These are phyloP conservation scores for Stenopsyche tienmushanensis DNA, from an alignment of 1,140 invertebrate species.

Conservation along the genomic window DNA sequence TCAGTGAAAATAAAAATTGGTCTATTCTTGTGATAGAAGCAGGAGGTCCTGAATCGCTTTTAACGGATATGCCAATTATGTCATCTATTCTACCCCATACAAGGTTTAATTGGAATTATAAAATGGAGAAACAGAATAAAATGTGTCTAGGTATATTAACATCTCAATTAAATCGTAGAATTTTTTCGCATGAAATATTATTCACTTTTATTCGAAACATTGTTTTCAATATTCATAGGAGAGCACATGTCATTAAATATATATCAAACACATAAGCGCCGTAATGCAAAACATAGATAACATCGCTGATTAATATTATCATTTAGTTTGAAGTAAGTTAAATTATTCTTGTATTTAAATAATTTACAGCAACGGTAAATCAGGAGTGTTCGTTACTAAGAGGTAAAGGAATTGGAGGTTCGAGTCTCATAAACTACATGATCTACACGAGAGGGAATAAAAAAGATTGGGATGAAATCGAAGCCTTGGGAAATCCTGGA, in stretches of 20 bases:
- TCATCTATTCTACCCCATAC: conserved; percentile 53
- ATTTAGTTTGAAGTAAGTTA: too few species aligned
- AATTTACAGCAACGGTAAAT: background rate
- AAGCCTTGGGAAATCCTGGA: conserved; percentile 47
- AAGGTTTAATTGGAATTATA: conserved; percentile 65
- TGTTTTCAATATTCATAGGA: background rate
- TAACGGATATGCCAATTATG: conserved; percentile 61
- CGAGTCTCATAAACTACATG: conserved; percentile 58
- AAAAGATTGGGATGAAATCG: conserved; percentile 56
- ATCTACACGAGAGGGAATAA: conserved; percentile 57
- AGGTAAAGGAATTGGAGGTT: conserved; percentile 57
- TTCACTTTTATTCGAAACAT: too few species aligned
- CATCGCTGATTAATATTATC: too few species aligned
- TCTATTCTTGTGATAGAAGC: conserved; percentile 67
- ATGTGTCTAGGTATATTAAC: conserved; percentile 56
- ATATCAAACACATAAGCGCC: too few species aligned
- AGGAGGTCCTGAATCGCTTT: conserved; percentile 59
- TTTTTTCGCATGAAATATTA: too few species aligned
- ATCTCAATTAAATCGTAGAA: too few species aligned
- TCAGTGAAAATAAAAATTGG: conserved; percentile 63
- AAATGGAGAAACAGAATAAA: conserved; percentile 57
- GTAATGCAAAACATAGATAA: background rate
- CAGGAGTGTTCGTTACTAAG: conserved; percentile 23
- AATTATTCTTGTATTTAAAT: too few species aligned
- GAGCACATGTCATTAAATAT: background rate